Conservation (phyloP, 2,113 vertebrate species). For the Catharus minimus region DNA sequence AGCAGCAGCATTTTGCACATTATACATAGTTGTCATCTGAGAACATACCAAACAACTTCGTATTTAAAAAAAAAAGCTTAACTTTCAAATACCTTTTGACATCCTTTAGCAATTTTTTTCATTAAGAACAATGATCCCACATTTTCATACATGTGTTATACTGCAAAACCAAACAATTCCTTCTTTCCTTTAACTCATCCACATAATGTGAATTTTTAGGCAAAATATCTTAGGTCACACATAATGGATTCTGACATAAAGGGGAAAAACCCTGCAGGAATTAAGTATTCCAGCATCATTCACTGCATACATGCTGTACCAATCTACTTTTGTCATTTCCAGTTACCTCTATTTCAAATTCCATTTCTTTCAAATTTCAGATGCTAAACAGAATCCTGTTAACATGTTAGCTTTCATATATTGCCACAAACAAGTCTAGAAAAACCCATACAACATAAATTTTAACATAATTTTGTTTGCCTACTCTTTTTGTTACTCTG, state of each 20-base stretch:
- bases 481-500: background rate
- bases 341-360: background rate
- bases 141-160: background rate
- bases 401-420: background rate
- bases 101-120: background rate
- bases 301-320: background rate
- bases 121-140: background rate
- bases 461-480: background rate
- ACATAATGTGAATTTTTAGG: background rate
- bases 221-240: background rate
- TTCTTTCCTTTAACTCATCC: background rate
- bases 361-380: background rate
- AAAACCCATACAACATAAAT: background rate
- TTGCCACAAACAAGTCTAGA: background rate
- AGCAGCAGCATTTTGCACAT: background rate
- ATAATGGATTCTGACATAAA: background rate
- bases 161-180: fast-evolving
- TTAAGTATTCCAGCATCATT: background rate
- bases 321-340: background rate
- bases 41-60: background rate
- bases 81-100: background rate
- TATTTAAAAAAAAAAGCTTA: background rate
- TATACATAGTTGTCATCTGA: background rate
- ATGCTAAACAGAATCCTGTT: background rate
- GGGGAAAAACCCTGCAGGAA: background rate